Conservation (phyloP, 2,797 vertebrate genomes). For the Vespertilio murinus region DNA sequence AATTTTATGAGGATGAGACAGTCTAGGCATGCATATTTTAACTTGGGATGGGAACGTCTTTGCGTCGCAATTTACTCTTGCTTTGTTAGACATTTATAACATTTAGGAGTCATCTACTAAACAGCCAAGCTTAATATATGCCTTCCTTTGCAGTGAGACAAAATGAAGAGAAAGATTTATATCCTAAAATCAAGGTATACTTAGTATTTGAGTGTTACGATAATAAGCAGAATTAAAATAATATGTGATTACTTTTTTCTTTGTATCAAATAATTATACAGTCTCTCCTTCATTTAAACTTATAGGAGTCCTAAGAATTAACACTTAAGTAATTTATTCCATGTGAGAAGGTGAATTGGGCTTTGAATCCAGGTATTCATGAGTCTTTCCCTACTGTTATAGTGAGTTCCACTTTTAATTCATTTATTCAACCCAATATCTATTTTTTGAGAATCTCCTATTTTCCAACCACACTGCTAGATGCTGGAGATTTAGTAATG, state of each 20-base stretch:
- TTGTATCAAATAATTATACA: background rate
- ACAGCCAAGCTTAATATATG: background rate
- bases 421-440: background rate
- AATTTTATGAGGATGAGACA: background rate
- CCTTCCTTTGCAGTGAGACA: background rate
- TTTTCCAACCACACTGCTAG: background rate
- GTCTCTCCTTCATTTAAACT: background rate
- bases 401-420: background rate
- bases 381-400: background rate
- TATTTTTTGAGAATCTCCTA: background rate
- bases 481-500: background rate
- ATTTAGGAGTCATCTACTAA: background rate
- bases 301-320: background rate
- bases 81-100: constrained; percentile 3
- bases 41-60: background rate
- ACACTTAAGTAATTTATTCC: background rate
- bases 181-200: background rate
- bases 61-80: background rate
- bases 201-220: background rate
- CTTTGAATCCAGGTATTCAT: background rate
- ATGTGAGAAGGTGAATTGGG: background rate
- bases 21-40: background rate
- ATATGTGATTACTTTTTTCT: background rate
- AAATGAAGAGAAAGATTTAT: background rate
- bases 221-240: background rate